Evolutionary conservation across 2,113 vertebrate species (phyloP).

Genomic region (Oostethus manadensis): DNA sequence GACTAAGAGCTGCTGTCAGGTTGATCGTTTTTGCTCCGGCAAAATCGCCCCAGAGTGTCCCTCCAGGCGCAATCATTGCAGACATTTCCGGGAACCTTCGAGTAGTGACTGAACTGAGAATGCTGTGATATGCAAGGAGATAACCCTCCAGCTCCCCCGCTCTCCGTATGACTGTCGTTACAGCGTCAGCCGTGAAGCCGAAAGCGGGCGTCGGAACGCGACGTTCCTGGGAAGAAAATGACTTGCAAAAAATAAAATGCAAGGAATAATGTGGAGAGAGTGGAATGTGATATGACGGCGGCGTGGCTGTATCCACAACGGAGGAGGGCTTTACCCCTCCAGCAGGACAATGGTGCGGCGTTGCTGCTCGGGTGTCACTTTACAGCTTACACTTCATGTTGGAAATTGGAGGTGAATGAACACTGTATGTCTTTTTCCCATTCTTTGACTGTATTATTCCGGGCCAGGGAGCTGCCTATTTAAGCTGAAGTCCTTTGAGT

Average conservation of each 20-base stretch:
- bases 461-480: constrained; percentile 23
- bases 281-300: constrained; percentile 16
- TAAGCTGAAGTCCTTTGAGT: constrained; percentile 31
- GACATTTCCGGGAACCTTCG: constrained; percentile 5
- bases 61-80: constrained; percentile 13
- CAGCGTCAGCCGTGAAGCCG: constrained; percentile 4
- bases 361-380: constrained; percentile 24
- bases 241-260: constrained; percentile 6
- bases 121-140: constrained; percentile 2
- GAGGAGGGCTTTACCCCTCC: not conserved
- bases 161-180: constrained; percentile 1
- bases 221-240: not conserved
- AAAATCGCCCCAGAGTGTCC: constrained; percentile 1
- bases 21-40: constrained; percentile 5
- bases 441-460: constrained; percentile 22
- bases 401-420: not conserved
- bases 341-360: constrained; percentile 15
- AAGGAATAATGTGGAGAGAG: constrained; percentile 3
- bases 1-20: constrained; percentile 20
- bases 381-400: not conserved
- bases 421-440: constrained; percentile 8
- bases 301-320: not conserved
- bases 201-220: constrained; percentile 6
- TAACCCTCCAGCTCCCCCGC: not conserved
- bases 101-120: not conserved